phyloP scores from a whole-genome alignment of 1,140 invertebrate genomes.

The Microplitis demolitor region DNA sequence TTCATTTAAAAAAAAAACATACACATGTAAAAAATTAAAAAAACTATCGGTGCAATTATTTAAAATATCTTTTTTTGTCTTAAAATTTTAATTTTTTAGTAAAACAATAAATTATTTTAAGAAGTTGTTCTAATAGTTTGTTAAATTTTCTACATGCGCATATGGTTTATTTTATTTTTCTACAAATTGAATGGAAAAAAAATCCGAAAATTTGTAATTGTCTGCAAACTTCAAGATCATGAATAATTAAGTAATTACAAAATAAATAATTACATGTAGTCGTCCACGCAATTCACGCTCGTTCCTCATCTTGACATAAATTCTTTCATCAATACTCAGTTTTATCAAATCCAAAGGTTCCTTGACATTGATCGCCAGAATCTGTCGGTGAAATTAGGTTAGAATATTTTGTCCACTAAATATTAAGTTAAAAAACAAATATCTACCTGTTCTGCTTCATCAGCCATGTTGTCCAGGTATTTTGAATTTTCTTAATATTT shows the following conservation, averaged over 20 bases:
- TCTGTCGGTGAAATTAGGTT: slow-evolving; percentile 58
- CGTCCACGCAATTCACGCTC: slow-evolving; percentile 93
- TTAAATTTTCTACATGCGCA: too few species aligned
- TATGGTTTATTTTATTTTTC: too few species aligned
- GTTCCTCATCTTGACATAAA: slow-evolving; percentile 99
- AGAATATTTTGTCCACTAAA: slow-evolving; percentile 13
- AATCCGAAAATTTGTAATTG: too few species aligned
- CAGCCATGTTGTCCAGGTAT: slow-evolving; percentile 45
- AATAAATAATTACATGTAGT: slow-evolving; percentile 78
- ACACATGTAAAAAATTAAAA: too few species aligned
- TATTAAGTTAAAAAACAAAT: background rate
- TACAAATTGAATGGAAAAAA: too few species aligned
- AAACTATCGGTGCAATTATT: too few species aligned
- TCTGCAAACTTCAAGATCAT: background rate
- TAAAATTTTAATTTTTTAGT: too few species aligned
- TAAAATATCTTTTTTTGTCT: too few species aligned
- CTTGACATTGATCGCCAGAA: slow-evolving; percentile 87
- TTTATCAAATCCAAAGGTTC: slow-evolving; percentile 96
- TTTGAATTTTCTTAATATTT: background rate
- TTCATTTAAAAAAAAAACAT: too few species aligned
- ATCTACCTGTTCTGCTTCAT: slow-evolving; percentile 58
- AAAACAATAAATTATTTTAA: too few species aligned
- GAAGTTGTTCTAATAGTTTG: too few species aligned
- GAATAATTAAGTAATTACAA: background rate
- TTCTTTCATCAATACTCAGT: slow-evolving; percentile 94